phyloP scores from a whole-genome alignment of 2,888 invertebrate species.

The Idaea aversata region DNA sequence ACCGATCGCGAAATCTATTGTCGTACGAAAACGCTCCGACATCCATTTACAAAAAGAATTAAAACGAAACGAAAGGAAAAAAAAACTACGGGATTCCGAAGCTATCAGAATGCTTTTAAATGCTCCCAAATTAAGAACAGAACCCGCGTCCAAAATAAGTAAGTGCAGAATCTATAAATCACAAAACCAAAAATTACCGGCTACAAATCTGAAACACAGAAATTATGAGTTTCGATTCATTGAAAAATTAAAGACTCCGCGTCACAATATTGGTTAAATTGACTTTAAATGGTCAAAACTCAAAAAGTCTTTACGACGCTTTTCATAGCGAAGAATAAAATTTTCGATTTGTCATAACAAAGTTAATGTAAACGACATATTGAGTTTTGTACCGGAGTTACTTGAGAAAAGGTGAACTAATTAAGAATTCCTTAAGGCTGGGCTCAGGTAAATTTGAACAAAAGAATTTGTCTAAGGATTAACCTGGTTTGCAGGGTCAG shows the following conservation, averaged over 20 bases:
- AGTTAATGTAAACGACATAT: not conserved
- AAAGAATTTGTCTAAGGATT: conserved; percentile 6
- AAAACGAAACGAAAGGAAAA: conserved; percentile 27
- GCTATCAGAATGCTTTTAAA: conserved; percentile 30
- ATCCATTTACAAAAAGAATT: conserved; percentile 35
- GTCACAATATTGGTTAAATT: conserved; percentile 29
- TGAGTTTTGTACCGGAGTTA: not conserved
- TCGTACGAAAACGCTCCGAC: conserved; percentile 44
- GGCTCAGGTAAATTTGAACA: conserved; percentile 7
- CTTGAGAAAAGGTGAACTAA: conserved; percentile 4
- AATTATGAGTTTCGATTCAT: conserved; percentile 47
- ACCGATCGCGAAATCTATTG: conserved; percentile 10
- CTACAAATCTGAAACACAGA: conserved; percentile 72
- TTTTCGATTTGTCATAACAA: not conserved
- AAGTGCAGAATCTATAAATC: not conserved
- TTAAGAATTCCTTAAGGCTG: conserved; percentile 13
- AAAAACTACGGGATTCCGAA: conserved; percentile 33
- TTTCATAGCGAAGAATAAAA: not conserved
- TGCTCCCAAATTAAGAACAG: conserved; percentile 28
- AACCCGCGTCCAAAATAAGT: not conserved
- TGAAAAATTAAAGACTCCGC: conserved; percentile 35
- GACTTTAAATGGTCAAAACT: conserved; percentile 4
- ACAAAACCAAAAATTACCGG: conserved; percentile 20
- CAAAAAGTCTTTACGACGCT: not conserved
- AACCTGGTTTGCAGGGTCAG: not conserved